These are phyloP conservation scores for Falcaria lacertinaria DNA, from an alignment of 2,888 invertebrate species.

Conservation along the genomic window DNA sequence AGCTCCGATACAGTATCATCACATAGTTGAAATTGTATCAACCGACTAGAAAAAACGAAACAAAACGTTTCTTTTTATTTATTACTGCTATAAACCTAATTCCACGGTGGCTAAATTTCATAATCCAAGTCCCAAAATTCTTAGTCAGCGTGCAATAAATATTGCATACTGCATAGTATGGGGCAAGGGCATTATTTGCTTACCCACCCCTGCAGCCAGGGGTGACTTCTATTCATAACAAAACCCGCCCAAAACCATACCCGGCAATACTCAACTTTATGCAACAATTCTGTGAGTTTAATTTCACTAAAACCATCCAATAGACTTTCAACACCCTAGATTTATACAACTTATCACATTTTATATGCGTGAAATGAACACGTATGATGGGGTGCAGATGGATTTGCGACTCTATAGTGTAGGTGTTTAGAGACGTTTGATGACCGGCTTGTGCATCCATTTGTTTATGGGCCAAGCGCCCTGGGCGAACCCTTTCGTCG, in stretches of 20 bases:
- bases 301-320: slow-evolving; percentile 17
- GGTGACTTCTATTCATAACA: slow-evolving; percentile 67
- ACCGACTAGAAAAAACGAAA: background rate
- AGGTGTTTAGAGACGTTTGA: slow-evolving; percentile 46
- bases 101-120: slow-evolving; percentile 37
- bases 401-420: slow-evolving; percentile 58
- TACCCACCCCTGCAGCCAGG: slow-evolving; percentile 49
- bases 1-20: no score
- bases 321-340: slow-evolving; percentile 43
- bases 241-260: slow-evolving; percentile 39
- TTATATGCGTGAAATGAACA: slow-evolving; percentile 71
- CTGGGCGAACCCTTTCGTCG: slow-evolving; percentile 52
- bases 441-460: slow-evolving; percentile 11
- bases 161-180: slow-evolving; percentile 67
- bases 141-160: slow-evolving; percentile 59
- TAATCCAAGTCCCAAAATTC: slow-evolving; percentile 51
- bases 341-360: slow-evolving; percentile 75
- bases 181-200: slow-evolving; percentile 68
- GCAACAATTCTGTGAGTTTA: slow-evolving; percentile 13
- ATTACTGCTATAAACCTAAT: slow-evolving; percentile 31
- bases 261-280: slow-evolving; percentile 36
- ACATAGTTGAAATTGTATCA: no score
- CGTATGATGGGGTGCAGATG: slow-evolving; percentile 46
- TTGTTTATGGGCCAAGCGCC: slow-evolving; percentile 2
- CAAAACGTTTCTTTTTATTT: slow-evolving; percentile 33